phyloP scores from a whole-genome alignment of 2,113 vertebrate genomes.

The Manacus vitellinus region DNA sequence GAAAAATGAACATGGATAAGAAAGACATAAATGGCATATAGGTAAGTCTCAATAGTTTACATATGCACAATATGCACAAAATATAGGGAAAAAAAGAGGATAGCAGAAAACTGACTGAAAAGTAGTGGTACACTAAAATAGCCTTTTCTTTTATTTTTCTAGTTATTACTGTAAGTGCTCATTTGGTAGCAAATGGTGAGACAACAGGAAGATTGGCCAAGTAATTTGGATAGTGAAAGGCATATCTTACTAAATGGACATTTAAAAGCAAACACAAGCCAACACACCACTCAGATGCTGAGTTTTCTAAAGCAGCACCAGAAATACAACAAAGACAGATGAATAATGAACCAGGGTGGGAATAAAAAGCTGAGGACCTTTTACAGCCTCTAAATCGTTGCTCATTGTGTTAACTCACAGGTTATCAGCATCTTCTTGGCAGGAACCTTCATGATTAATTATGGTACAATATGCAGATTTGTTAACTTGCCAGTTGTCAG shows the following conservation, averaged over 20 bases:
- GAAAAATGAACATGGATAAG: conserved; percentile 3
- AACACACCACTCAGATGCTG: not conserved
- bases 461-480: not conserved
- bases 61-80: not conserved
- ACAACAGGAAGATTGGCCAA: not conserved
- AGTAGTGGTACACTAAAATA: not conserved
- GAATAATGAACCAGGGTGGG: not conserved
- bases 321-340: not conserved
- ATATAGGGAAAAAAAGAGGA: not conserved
- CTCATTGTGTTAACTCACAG: not conserved
- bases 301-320: not conserved
- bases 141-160: not conserved
- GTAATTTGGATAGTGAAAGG: not conserved
- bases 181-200: not conserved
- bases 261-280: not conserved
- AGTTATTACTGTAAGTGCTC: not conserved
- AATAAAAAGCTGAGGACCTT: not conserved
- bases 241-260: not conserved
- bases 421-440: not conserved
- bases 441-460: not conserved
- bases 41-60: not conserved
- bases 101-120: not conserved
- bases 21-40: not conserved
- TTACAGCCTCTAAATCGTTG: not conserved
- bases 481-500: not conserved